Evolutionary conservation across 2,113 vertebrate species (phyloP), one percentile per base, ranked within the genome.

Genomic region (Helogale parvula): DNA sequence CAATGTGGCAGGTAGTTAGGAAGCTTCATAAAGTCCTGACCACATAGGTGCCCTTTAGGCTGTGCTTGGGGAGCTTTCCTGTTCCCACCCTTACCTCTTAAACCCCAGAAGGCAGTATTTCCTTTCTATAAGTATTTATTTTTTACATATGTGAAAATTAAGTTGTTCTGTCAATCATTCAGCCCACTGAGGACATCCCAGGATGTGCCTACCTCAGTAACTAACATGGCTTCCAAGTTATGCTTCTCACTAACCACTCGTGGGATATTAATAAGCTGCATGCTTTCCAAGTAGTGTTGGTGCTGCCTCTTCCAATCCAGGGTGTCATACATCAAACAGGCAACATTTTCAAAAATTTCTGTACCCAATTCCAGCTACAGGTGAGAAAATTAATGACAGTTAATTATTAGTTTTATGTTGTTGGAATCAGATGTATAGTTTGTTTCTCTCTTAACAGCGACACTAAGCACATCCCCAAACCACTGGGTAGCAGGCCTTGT

Each of bases 301-400:
- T 99, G 98, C 83, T 99, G 99, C 93, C 99, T 98, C 90, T 98
- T 99, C 99, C 99, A 99, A 19, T 99, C 99, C 98, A 99, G 97
- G 83, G 98, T 99, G 97, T 99, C 98, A 57, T 99, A 99, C 97
- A 99, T 99, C 83, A 99, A 98, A 96, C 95, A 98, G 92, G 99
- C 99, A 90, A 99, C 95, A 2, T 97, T 98, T 50, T 99, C 99
- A 98, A 99, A 99, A 52, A 99, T 95, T 0, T 3, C 47, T 0
- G 98, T 98, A 72, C 99, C 99, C 90, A 99, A 92, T 31, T 96
- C 96, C 97, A 99, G 97, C 99, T 99, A 45, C 0, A 47, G 0
- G 52, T 71, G 11, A 95, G 69, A 91, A 88, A 93, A 71, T 21
- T 57, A 94, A 98, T 98, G 72, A 99, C 99, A 99, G 98, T 90